A percentile compares a stretch with the other conserved stretches of the same genome.
Conservation (phyloP, 2,113 vertebrate genomes). For the Amblyornis subalaris region DNA sequence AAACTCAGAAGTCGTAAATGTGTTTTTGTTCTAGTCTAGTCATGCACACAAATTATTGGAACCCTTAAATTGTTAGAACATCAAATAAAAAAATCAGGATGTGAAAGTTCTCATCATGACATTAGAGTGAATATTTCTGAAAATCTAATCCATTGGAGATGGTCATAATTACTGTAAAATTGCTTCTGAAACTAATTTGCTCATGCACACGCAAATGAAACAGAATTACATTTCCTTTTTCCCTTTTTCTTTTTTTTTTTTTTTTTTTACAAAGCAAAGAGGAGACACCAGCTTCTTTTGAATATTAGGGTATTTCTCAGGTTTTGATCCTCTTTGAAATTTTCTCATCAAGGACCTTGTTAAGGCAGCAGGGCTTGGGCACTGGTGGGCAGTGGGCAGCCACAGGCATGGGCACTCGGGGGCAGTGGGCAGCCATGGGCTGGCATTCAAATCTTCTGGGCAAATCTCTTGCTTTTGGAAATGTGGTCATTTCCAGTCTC, state of each 20-base stretch:
- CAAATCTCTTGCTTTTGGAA: neutral
- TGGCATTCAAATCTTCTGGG: too few relatives aligned
- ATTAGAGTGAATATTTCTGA: constrained; percentile 29
- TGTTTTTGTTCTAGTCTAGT: constrained; percentile 56
- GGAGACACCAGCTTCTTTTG: neutral
- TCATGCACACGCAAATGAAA: constrained; percentile 33
- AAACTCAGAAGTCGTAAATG: constrained; percentile 37
- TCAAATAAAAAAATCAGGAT: constrained; percentile 30
- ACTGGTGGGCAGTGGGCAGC: too few relatives aligned
- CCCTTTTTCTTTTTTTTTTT: neutral
- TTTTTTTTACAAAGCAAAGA: neutral
- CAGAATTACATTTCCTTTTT: constrained; percentile 20
- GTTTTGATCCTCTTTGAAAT: constrained; percentile 23
- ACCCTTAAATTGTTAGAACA: constrained; percentile 51
- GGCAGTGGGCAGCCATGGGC: too few relatives aligned
- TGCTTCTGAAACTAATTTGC: constrained; percentile 56
- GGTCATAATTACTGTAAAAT: constrained; percentile 63
- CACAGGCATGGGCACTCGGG: too few relatives aligned
- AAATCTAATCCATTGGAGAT: constrained; percentile 57
- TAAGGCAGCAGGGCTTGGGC: neutral
- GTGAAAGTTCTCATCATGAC: constrained; percentile 26
- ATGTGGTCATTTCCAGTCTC: neutral
- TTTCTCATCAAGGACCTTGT: neutral
- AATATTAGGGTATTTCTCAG: neutral
- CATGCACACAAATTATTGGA: constrained; percentile 31